These are phyloP conservation scores for Myzus persicae DNA, from an alignment of 1,140 invertebrate species.

Conservation along the genomic window DNA sequence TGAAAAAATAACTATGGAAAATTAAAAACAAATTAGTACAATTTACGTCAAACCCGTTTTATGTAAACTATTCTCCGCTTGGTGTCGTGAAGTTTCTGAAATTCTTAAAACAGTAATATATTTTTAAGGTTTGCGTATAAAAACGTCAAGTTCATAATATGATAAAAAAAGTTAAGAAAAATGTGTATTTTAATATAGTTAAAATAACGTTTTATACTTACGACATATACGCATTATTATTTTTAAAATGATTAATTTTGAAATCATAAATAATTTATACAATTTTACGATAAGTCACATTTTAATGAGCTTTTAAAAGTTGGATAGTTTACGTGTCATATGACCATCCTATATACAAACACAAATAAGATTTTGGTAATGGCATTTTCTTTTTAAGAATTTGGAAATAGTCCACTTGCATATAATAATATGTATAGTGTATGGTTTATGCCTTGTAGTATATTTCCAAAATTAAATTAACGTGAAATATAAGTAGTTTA, in stretches of 20 bases:
- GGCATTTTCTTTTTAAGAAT: not conserved
- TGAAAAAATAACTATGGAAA: not conserved
- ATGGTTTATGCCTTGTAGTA: not conserved
- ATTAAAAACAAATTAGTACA: not conserved
- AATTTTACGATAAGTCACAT: not conserved
- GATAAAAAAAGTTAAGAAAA: not conserved
- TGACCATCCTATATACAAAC: not conserved
- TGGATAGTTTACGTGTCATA: not conserved
- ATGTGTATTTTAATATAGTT: not conserved
- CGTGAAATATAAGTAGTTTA: not conserved
- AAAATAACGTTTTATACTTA: not conserved
- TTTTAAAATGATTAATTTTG: constrained; percentile 12
- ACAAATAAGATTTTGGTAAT: not conserved
- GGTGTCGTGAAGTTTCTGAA: not conserved
- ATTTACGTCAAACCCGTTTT: not conserved
- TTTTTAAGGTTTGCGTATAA: not conserved
- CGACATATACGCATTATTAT: not conserved
- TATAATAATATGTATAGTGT: not conserved
- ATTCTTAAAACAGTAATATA: not conserved
- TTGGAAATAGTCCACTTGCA: not conserved
- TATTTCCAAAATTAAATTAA: constrained; percentile 11
- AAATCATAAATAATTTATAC: not conserved
- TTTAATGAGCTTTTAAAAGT: constrained; percentile 6
- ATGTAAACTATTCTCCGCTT: not conserved
- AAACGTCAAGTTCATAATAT: not conserved